These are phyloP conservation scores for Tokudaia muenninki DNA, from an alignment of 2,797 vertebrate genomes.

Conservation along the genomic window DNA sequence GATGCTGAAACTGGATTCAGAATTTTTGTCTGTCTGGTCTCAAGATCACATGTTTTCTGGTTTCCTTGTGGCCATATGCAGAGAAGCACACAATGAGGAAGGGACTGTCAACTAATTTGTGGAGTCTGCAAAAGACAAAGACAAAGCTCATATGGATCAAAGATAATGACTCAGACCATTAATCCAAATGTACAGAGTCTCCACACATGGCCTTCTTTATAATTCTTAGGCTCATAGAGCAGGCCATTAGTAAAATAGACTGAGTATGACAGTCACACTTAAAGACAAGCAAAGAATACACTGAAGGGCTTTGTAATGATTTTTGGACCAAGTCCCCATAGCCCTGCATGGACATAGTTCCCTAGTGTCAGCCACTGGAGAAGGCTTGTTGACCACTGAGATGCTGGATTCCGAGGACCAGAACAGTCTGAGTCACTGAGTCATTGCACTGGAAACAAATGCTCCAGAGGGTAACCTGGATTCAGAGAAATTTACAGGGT, in stretches of 20 bases:
- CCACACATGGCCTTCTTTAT: neutral
- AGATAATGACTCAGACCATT: neutral
- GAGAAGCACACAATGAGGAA: neutral
- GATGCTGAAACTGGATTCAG: neutral
- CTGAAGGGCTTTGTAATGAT: neutral
- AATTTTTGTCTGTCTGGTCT: neutral
- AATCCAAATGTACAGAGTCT: neutral
- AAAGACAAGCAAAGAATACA: neutral
- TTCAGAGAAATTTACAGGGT: neutral
- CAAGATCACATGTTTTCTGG: neutral
- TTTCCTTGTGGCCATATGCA: neutral
- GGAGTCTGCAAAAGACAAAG: neutral
- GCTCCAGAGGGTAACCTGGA: neutral
- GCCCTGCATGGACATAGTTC: neutral
- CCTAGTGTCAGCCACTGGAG: neutral
- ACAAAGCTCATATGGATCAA: neutral
- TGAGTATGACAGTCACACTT: neutral
- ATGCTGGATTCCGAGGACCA: neutral
- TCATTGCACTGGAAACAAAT: neutral
- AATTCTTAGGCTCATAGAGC: neutral
- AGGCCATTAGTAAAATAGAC: neutral
- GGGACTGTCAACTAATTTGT: neutral
- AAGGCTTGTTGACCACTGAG: neutral
- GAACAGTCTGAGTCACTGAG: neutral
- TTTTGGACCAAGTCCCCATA: neutral